Conservation (phyloP, 2,113 vertebrate species). For the chimpanzee (Pan troglodytes) region NHGRI_mPanTro3-v2.1_pri NC_072398.2:163870501-163871000, state of each 20-base stretch:
- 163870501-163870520: not conserved
- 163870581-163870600: not conserved
- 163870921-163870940: not conserved
- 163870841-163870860: not conserved
- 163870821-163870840: not conserved
- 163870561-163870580: not conserved
- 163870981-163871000: not conserved
- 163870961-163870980: not conserved
- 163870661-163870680: not conserved
- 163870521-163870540: not conserved
- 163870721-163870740: not conserved
- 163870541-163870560: not conserved
- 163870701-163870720: not conserved
- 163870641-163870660: not conserved
- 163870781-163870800: not conserved
- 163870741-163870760: not conserved
- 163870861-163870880: not conserved
- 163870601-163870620: not conserved
- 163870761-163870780: not conserved
- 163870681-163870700: not conserved
- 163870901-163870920: not conserved
- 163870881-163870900: not conserved
- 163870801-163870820: not conserved
- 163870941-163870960: not conserved
- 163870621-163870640: not conserved